These are phyloP conservation scores for Frankliniella fusca DNA, from an alignment of 2,888 invertebrate species.

Conservation along the genomic window DNA sequence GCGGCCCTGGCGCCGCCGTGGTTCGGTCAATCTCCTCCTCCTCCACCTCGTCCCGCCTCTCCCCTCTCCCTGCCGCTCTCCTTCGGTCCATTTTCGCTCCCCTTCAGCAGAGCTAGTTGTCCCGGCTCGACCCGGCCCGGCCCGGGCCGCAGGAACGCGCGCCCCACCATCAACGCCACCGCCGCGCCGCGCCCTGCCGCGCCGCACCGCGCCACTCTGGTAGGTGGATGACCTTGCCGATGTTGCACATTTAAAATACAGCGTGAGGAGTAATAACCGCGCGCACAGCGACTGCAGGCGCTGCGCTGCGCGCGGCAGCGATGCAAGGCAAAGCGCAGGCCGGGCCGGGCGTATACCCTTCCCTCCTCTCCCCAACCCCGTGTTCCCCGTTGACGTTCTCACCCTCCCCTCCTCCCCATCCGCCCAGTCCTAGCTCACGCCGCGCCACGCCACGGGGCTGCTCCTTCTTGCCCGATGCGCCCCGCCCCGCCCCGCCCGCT, in stretches of 20 bases:
- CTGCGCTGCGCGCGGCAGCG: not conserved
- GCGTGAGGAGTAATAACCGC: not conserved
- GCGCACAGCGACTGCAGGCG: not conserved
- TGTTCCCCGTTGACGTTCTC: not conserved
- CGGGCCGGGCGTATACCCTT: not conserved
- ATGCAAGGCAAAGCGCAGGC: not conserved
- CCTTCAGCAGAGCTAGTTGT: too few species aligned
- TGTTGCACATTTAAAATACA: conserved; percentile 27
- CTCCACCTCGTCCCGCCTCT: too few species aligned
- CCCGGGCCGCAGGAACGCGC: too few species aligned
- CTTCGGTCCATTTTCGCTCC: too few species aligned
- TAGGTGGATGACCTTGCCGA: conserved; percentile 15
- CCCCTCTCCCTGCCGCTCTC: too few species aligned
- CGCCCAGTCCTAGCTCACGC: not conserved
- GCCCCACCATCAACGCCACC: not conserved
- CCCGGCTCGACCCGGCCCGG: too few species aligned
- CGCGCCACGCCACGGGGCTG: not conserved
- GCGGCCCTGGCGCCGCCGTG: too few species aligned
- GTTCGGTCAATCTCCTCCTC: too few species aligned
- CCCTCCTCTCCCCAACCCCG: not conserved
- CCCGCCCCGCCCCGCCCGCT: not conserved
- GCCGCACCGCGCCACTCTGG: not conserved
- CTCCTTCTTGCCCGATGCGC: not conserved
- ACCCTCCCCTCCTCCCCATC: not conserved
- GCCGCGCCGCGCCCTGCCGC: not conserved